phyloP scores from a whole-genome alignment of 2,888 invertebrate species.

The Agriopis aurantiaria region DNA sequence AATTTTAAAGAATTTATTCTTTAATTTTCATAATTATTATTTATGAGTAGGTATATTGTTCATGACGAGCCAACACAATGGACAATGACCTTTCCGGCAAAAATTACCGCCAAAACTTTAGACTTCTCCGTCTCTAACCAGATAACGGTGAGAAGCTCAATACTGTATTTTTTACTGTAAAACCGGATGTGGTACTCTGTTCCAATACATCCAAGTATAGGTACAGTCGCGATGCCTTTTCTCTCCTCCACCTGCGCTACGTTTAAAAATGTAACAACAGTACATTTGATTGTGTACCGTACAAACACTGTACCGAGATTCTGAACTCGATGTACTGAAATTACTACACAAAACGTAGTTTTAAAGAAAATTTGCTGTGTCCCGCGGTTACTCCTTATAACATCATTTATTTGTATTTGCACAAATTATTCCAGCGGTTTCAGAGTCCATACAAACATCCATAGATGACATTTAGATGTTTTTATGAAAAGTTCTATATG shows the following conservation, averaged over 20 bases:
- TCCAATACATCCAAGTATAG: slow-evolving; percentile 21
- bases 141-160: slow-evolving; percentile 17
- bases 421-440: background rate
- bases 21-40: no score
- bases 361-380: background rate
- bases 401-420: no score
- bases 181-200: slow-evolving; percentile 26
- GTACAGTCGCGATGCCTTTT: slow-evolving; percentile 4
- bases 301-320: background rate
- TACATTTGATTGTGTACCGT: no score
- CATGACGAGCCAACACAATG: no score
- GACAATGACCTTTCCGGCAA: background rate
- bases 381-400: no score
- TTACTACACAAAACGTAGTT: background rate
- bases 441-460: no score
- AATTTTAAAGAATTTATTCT: no score
- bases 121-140: slow-evolving; percentile 4
- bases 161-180: slow-evolving; percentile 29
- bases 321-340: background rate
- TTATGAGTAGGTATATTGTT: no score
- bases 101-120: background rate
- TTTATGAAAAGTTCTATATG: no score
- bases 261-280: slow-evolving; percentile 15
- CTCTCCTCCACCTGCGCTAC: background rate
- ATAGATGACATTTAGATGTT: no score